phyloP scores from a whole-genome alignment of 2,797 vertebrate genomes.

The Acestrorhynchus altus region DNA sequence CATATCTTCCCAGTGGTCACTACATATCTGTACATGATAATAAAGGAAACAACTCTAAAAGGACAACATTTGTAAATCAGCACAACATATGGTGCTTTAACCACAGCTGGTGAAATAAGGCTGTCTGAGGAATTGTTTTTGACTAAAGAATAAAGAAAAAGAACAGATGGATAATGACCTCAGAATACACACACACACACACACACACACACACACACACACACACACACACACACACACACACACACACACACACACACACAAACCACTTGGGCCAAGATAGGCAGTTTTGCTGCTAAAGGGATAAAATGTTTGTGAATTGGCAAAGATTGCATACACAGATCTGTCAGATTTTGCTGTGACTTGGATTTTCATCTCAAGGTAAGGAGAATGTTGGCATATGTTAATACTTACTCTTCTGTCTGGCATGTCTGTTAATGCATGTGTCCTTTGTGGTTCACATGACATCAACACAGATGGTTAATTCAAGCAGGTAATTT shows the following conservation, averaged over 20 bases:
- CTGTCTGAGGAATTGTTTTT: slow-evolving; percentile 23
- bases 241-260: no score
- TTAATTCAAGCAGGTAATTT: background rate
- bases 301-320: slow-evolving; percentile 7
- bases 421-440: background rate
- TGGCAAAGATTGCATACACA: background rate
- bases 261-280: background rate
- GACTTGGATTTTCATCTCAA: background rate
- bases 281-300: background rate
- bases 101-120: background rate
- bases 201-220: background rate
- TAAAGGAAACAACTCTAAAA: background rate
- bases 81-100: slow-evolving; percentile 9
- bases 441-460: background rate
- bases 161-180: slow-evolving; percentile 23
- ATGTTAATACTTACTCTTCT: slow-evolving; percentile 4
- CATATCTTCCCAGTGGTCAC: background rate
- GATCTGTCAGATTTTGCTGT: background rate
- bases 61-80: background rate
- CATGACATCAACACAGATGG: background rate
- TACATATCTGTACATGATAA: background rate
- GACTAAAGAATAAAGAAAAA: slow-evolving; percentile 12
- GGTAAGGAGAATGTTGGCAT: background rate
- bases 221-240: background rate
- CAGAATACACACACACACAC: background rate